Conservation (phyloP, 92 coral and sea anemone species). For the Actinostola sp. region DNA sequence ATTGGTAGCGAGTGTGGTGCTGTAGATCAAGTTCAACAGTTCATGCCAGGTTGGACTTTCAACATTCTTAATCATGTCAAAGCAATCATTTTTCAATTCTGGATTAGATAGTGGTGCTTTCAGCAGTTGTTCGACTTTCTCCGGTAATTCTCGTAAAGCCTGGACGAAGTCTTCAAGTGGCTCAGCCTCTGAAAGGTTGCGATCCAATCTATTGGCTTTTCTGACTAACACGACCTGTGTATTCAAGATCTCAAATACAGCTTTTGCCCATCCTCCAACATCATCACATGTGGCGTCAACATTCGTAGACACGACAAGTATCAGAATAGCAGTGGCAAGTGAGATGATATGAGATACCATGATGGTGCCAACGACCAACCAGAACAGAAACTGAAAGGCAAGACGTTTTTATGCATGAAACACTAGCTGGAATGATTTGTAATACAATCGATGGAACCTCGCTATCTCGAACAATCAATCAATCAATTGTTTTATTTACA, state of each 20-base stretch:
- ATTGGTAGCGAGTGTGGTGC: not conserved
- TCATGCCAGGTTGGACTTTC: not conserved
- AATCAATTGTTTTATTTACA: too few species aligned
- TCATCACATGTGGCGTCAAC: not conserved
- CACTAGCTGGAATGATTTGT: too few species aligned
- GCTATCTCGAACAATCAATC: too few species aligned
- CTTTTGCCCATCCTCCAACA: conserved; percentile 3
- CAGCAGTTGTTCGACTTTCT: not conserved
- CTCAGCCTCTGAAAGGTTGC: not conserved
- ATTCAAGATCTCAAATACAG: not conserved
- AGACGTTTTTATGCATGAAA: too few species aligned
- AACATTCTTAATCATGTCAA: not conserved
- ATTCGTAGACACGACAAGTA: not conserved
- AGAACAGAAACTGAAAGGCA: not conserved
- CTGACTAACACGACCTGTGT: not conserved
- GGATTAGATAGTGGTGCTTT: not conserved
- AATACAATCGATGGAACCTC: too few species aligned
- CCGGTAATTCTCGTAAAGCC: not conserved
- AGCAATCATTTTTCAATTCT: conserved; percentile 7
- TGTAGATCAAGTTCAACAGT: not conserved
- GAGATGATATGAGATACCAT: not conserved
- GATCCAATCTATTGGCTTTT: not conserved
- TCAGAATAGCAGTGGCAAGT: not conserved
- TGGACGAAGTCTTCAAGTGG: not conserved
- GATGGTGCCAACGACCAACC: not conserved